phyloP scores from a whole-genome alignment of 2,888 invertebrate species.

The Pollenia angustigena region DNA sequence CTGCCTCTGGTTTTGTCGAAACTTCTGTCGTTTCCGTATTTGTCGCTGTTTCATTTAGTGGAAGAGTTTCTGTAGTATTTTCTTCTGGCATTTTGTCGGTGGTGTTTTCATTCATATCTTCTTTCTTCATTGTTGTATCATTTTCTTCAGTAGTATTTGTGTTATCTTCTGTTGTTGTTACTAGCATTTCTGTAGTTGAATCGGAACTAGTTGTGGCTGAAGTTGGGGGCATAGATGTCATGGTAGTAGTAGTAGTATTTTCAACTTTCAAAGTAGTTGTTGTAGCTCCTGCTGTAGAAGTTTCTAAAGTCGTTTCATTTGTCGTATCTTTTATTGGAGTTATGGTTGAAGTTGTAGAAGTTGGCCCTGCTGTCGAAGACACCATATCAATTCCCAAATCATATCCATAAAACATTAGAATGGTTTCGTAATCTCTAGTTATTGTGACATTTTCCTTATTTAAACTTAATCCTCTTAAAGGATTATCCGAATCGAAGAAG shows the following conservation, averaged over 20 bases:
- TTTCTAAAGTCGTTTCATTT: slow-evolving; percentile 9
- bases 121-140: slow-evolving; percentile 27
- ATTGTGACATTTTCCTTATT: slow-evolving; percentile 92
- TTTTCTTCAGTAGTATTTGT: slow-evolving; percentile 56
- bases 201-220: not conserved
- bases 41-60: slow-evolving; percentile 48
- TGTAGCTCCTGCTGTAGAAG: not conserved
- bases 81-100: slow-evolving; percentile 10
- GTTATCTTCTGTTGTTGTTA: slow-evolving; percentile 57
- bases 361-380: slow-evolving; percentile 76
- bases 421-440: slow-evolving; percentile 89
- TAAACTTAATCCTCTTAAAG: slow-evolving; percentile 91
- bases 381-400: slow-evolving; percentile 86
- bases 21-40: slow-evolving; percentile 69
- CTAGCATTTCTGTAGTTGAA: slow-evolving; percentile 69
- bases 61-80: slow-evolving; percentile 2
- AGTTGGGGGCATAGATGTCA: not conserved
- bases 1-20: slow-evolving; percentile 70
- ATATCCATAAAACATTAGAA: slow-evolving; percentile 92
- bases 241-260: slow-evolving; percentile 38
- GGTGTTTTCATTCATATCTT: slow-evolving; percentile 30
- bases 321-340: not conserved
- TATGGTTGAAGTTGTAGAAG: slow-evolving; percentile 40
- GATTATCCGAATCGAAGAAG: slow-evolving; percentile 92
- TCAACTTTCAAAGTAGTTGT: not conserved